Base-by-base conservation (phyloP, 2,113 vertebrate species). In the Gasterosteus nipponicus region DNA sequence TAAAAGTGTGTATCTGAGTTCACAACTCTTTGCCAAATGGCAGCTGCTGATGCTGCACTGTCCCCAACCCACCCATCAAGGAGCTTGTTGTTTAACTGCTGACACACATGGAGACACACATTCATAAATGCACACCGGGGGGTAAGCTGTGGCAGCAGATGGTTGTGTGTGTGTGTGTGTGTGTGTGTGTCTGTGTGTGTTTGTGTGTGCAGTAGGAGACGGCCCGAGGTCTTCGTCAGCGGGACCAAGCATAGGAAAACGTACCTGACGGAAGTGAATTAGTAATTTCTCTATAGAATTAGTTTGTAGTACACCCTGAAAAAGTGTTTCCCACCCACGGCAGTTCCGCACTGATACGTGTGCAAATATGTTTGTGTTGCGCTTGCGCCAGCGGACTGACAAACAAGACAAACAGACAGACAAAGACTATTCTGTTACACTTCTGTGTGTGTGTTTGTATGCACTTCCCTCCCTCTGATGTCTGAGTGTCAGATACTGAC, bases 141-240 rank as follows among this genome's bases (percentile, higher is more conserved):
- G 83, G 83, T 66, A 69, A 67, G 68, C 78, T 59, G 39, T 31
- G 51, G 58, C 2, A 31, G 71, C 80, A 85, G 83, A 83, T 87
- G 73, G 74, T 49, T 18, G 47, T 62, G 69, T 66, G 63, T 73
- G 19, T 70, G 3, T 54, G 4, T 64, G 26, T 58, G 66, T 59
- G 56, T 57, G n/a, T 54, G 51, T 54, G 29, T 41, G 38, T 29
- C 29, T 10, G 54, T 56, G 53, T 56, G 14, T 31, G 39, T 31
- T 31, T 12, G 5, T n/a, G 29, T 2, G 10, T 8, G 9, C 12
- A 70, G 74, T 31, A 18, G 51, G 78, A 73, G 74, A 54, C 10
- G 39, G 62, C 62, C 66, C 72, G 22, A 62, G 69, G 47, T 78
- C 79, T 64, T 56, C 66, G 54, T 73, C 39, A 51, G 44, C 11